phyloP scores from a whole-genome alignment of 92 coral and sea anemone species.

The Blastomussa wellsi region DNA sequence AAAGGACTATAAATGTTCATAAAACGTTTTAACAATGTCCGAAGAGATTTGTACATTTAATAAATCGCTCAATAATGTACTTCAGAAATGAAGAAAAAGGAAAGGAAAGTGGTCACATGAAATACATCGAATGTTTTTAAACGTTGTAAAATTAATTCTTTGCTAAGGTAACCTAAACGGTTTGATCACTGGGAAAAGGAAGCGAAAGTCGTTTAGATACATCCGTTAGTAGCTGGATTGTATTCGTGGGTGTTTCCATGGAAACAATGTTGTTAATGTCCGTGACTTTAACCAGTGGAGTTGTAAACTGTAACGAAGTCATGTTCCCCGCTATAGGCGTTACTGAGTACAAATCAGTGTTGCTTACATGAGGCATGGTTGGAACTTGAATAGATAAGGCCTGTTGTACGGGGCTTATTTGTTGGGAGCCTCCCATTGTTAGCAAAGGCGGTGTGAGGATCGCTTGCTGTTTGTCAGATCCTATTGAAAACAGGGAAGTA shows the following conservation, averaged over 20 bases:
- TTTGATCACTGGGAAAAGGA: constrained; percentile 31
- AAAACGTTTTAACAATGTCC: not conserved
- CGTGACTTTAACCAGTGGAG: constrained; percentile 34
- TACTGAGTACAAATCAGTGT: constrained; percentile 13
- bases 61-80: not conserved
- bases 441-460: constrained; percentile 8
- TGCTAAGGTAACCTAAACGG: not conserved
- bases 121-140: not conserved
- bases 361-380: constrained; percentile 13
- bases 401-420: constrained; percentile 22
- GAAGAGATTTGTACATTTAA: not conserved
- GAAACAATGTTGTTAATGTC: constrained; percentile 31
- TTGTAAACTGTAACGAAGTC: constrained; percentile 10
- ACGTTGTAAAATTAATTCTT: not conserved
- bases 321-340: constrained; percentile 2
- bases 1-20: not conserved
- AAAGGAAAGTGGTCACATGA: constrained; percentile 11
- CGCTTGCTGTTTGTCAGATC: constrained; percentile 20
- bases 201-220: constrained; percentile 59
- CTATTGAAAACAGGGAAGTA: not conserved
- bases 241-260: constrained; percentile 53
- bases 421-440: constrained; percentile 8
- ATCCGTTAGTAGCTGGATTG: constrained; percentile 34
- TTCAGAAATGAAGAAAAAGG: not conserved
- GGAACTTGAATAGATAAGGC: constrained; percentile 35